Base-by-base conservation (phyloP, 2,888 invertebrate genomes). In the Aspidiotus rigidus region DNA sequence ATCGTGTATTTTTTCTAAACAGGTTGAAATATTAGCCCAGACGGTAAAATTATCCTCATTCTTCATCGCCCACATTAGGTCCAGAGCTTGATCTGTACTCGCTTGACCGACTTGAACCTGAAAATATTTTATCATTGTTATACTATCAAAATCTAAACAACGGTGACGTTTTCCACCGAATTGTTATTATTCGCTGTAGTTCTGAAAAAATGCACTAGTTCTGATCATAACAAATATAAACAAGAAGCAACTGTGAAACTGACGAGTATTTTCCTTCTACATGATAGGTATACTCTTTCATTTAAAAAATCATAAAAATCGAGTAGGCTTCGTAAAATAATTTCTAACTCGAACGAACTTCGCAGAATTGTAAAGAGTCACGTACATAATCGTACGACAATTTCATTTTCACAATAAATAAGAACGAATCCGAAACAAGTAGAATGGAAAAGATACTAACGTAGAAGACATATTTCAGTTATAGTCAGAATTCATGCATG, bases 21-120 rank as follows among this genome's bases (percentile, higher is more conserved):
- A 89, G 77, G 87, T 88, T 56, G 85, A 84, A 73, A 93, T 86
- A 0, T 88, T 87, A 16, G 73, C 8, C 96, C 96, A 97, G 0
- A 96, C 96, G 0, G 94, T 93, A 80, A 89, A 97, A 79, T 95
- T 90, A 53, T 86, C 86, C 78, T 97, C 95, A 74, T 89, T 85
- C 72, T 85, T 83, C 77, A 88, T 94, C 0, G 93, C 90, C 74
- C 87, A 85, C 76, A 93, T 86, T n/a, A 96, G 81, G 76, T 88
- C 86, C 66, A 97, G 80, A 0, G 89, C 87, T 77, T 91, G 88
- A 0, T 87, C 87, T 11, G 93, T 91, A 71, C 87, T 85, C 6
- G 87, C 84, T 73, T 87, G 85, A 0, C 95, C 95, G 6, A 94
- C 89, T 80, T 90, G 89, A 16, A 91, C 77, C 77, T 78, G 70